Percentiles rank a stretch among this genome's conserved stretches.
phyloP scores from a whole-genome alignment of 2,888 invertebrate genomes.

The Muschampia plurimacula region DNA sequence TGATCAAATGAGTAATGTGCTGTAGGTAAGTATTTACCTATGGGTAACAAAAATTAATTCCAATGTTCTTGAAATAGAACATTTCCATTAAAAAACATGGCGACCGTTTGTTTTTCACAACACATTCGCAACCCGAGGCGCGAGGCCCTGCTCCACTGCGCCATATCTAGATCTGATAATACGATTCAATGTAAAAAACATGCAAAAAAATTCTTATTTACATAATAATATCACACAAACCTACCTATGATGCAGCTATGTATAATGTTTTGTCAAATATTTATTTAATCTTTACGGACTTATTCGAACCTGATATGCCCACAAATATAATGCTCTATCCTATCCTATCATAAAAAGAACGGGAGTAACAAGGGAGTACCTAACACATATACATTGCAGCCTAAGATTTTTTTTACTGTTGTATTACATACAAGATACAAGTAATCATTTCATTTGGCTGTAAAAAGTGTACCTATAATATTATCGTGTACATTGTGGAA shows the following conservation, averaged over 20 bases:
- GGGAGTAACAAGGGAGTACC: too few relatives aligned
- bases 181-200: constrained; percentile 3
- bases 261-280: not conserved
- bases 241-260: not conserved
- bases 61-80: constrained; percentile 25
- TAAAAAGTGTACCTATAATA: not conserved
- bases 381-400: too few relatives aligned
- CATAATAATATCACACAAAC: not conserved
- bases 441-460: not conserved
- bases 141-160: constrained; percentile 13
- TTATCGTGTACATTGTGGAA: not conserved
- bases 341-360: too few relatives aligned
- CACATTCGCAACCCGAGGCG: constrained; percentile 19
- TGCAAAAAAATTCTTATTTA: constrained; percentile 2
- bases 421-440: too few relatives aligned
- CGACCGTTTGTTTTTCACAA: constrained; percentile 27
- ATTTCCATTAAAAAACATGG: constrained; percentile 30
- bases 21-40: not conserved
- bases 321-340: too few relatives aligned
- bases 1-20: too few relatives aligned
- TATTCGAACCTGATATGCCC: too few relatives aligned
- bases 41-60: constrained; percentile 1
- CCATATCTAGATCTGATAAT: constrained; percentile 22
- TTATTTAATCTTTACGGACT: too few relatives aligned
- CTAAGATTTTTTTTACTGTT: not conserved